Evolutionary conservation across 2,888 invertebrate species (phyloP).

Genomic region (Bursaphelenchus okinawaensis): DNA sequence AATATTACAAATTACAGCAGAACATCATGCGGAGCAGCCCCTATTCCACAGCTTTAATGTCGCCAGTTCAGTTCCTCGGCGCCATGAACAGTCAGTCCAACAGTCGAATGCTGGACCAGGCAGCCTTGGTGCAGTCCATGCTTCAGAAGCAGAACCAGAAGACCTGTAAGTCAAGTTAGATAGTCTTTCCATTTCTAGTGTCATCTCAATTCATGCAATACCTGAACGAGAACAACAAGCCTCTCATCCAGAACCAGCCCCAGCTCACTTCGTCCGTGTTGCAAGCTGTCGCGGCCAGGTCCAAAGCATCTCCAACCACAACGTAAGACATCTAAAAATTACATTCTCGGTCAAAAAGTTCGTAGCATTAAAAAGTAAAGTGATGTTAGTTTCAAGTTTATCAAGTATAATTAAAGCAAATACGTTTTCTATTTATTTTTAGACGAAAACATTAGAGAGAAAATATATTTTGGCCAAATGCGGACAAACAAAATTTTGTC

Average conservation of each 20-base stretch:
- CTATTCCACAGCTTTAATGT: slow-evolving; percentile 16
- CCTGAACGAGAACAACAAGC: slow-evolving; percentile 30
- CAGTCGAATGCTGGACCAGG: slow-evolving; percentile 31
- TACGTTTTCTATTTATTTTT: too few relatives aligned
- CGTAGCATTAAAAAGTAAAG: too few relatives aligned
- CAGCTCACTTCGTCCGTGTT: neutral
- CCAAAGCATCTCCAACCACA: neutral
- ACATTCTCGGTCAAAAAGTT: too few relatives aligned
- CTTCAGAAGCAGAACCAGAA: slow-evolving; percentile 11
- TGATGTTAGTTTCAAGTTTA: too few relatives aligned
- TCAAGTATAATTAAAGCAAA: too few relatives aligned
- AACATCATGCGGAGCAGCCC: slow-evolving; percentile 18
- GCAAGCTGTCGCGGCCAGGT: slow-evolving; percentile 8
- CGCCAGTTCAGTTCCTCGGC: slow-evolving; percentile 33
- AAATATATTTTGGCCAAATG: too few relatives aligned
- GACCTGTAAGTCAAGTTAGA: neutral
- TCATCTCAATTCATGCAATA: slow-evolving; percentile 32
- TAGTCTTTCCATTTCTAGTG: slow-evolving; percentile 21
- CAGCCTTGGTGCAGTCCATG: slow-evolving; percentile 2
- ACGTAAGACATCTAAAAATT: too few relatives aligned
- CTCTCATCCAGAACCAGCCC: slow-evolving; percentile 17
- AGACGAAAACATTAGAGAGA: too few relatives aligned
- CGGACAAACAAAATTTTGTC: too few relatives aligned
- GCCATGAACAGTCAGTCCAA: slow-evolving; percentile 33
- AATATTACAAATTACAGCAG: slow-evolving; percentile 17